These are phyloP conservation scores for Mormyrops attenuatus DNA, from an alignment of 2,797 vertebrate genomes.

Conservation along the genomic window DNA sequence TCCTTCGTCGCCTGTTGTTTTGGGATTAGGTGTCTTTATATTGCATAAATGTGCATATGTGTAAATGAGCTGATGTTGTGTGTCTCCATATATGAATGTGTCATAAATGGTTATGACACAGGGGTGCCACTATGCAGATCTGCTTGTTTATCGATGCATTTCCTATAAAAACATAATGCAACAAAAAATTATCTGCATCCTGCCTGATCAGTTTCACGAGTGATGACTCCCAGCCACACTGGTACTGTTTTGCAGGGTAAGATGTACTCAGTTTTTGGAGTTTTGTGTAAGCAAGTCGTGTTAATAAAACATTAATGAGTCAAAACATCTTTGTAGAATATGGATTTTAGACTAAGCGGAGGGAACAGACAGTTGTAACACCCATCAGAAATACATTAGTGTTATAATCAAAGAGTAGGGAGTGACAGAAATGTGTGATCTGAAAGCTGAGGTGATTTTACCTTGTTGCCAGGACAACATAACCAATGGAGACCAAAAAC, in stretches of 20 bases:
- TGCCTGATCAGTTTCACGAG: conserved; percentile 3
- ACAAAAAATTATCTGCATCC: not conserved
- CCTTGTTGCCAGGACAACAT: conserved; percentile 17
- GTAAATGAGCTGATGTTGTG: not conserved
- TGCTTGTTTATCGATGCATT: not conserved
- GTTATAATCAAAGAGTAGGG: not conserved
- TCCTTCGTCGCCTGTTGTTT: not conserved
- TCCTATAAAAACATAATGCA: not conserved
- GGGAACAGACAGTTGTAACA: not conserved
- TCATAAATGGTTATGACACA: not conserved
- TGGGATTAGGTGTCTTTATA: conserved; percentile 11
- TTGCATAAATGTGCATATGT: not conserved
- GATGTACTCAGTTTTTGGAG: not conserved
- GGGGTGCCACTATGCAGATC: not conserved
- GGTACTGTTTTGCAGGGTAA: not conserved
- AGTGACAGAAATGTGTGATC: not conserved
- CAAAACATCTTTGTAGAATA: not conserved
- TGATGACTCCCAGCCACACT: not conserved
- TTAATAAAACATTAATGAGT: not conserved
- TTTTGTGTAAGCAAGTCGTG: not conserved
- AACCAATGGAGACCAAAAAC: not conserved
- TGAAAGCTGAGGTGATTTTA: conserved; percentile 8
- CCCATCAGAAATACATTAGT: not conserved
- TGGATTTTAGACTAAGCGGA: not conserved
- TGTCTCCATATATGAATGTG: not conserved